Evolutionary conservation across 2,113 vertebrate species (phyloP).

Genomic region (Poecile atricapillus): DNA sequence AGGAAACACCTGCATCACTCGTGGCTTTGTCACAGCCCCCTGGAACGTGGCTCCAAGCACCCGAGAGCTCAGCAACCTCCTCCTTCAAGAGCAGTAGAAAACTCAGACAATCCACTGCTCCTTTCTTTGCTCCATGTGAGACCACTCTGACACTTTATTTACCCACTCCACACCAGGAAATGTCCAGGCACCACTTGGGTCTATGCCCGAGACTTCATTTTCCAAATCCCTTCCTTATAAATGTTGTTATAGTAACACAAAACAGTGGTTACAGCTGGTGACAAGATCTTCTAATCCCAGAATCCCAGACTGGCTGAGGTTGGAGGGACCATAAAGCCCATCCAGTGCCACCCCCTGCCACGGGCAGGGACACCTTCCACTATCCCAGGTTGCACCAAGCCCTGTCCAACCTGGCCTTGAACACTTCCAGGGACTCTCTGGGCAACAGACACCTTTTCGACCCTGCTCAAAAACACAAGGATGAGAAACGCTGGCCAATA

Average conservation of each 20-base stretch:
- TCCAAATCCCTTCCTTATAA: not conserved
- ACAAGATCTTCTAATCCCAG: not conserved
- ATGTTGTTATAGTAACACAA: not conserved
- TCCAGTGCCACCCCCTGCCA: not conserved
- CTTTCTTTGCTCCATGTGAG: not conserved
- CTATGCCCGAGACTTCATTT: not conserved
- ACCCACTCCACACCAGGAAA: not conserved
- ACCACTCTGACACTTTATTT: not conserved
- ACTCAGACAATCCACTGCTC: not conserved
- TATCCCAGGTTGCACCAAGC: not conserved
- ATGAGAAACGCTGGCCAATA: not conserved
- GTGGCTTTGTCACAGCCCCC: not conserved
- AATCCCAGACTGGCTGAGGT: not conserved
- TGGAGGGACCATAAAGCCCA: not conserved
- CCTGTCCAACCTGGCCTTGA: rapidly evolving
- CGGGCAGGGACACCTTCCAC: not conserved
- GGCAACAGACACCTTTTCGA: rapidly evolving
- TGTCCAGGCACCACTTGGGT: rapidly evolving
- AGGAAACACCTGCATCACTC: rapidly evolving
- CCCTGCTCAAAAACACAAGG: not conserved
- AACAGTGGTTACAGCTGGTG: not conserved
- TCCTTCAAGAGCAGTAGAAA: not conserved
- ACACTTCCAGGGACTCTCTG: not conserved
- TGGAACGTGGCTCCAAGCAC: not conserved
- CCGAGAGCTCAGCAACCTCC: not conserved